phyloP scores from a whole-genome alignment of 2,113 vertebrate species.

The Platysternon megacephalum region DNA sequence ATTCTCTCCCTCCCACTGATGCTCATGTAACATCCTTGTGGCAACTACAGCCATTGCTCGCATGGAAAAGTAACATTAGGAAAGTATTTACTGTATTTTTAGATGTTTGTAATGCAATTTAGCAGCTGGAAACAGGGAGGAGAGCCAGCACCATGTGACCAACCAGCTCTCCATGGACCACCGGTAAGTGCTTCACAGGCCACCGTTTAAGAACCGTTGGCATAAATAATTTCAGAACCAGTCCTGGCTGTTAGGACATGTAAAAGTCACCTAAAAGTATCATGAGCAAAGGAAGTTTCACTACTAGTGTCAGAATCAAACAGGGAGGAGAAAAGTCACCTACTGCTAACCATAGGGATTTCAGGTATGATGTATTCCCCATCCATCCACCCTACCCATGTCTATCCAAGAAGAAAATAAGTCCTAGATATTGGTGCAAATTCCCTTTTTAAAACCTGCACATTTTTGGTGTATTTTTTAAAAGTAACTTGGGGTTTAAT shows the following conservation, averaged over 20 bases:
- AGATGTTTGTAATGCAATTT: conserved; percentile 18
- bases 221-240: not conserved
- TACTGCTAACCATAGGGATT: not conserved
- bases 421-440: not conserved
- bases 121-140: not conserved
- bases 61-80: not conserved
- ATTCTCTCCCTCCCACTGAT: fast-evolving
- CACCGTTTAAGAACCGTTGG: not conserved
- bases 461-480: not conserved
- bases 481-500: not conserved
- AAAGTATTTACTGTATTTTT: conserved; percentile 32
- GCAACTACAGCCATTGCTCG: not conserved
- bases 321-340: not conserved
- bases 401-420: not conserved
- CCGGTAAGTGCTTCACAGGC: not conserved
- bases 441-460: not conserved
- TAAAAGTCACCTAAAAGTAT: not conserved
- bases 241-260: not conserved
- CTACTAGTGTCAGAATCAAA: not conserved
- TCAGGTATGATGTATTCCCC: not conserved
- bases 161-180: fast-evolving
- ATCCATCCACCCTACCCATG: not conserved
- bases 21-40: not conserved
- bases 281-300: not conserved
- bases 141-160: not conserved